Base-by-base conservation (phyloP, 2,888 invertebrate genomes). In the Theretra japonica region DNA sequence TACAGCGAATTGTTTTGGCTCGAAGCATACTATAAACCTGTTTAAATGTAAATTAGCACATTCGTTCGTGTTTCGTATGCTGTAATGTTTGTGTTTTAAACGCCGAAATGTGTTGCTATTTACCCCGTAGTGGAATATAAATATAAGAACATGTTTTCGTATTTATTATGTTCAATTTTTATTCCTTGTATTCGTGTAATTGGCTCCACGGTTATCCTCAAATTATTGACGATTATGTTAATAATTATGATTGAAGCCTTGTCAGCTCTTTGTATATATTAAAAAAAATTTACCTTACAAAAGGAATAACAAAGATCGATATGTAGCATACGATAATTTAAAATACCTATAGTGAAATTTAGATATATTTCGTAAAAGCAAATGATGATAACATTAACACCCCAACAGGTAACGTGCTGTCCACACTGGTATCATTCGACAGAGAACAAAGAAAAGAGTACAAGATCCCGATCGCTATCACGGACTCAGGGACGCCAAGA, bases 401-500 rank as follows among this genome's bases (percentile, higher is more conserved):
- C 50, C 56, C 69, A 59, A 57, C 88, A 94, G 96, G 95, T 70
- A 96, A 96, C 79, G 95, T 95, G 62, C 95, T 99, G 3, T 95
- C 95, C 30, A 97, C 99, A 0, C 93, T 95, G 62, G 96, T 96
- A 0, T 94, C 90, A 0, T 99, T 99, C 87, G 98, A 99, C 88
- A 96, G 99, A 0, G 99, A 99, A 86, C 94, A 96, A 75, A 95
- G 96, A 74, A 99, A 99, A 86, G 97, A 97, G 82, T 98, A 99
- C 88, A 95, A 96, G 75, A 96, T 99, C 76, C 98, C 98, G 0
- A 97, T 99, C 70, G 96, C 96, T 17, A 98, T 99, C 81, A 97
- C 96, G 1, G 99, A 99, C 87, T 97, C 96, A 73, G 98, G 99
- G 0, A 93, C 92, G 0, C 97, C 97, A 0, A 86, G 94, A 57